Conservation (phyloP, 1,140 invertebrate species). For the Drosophila pachea region DNA sequence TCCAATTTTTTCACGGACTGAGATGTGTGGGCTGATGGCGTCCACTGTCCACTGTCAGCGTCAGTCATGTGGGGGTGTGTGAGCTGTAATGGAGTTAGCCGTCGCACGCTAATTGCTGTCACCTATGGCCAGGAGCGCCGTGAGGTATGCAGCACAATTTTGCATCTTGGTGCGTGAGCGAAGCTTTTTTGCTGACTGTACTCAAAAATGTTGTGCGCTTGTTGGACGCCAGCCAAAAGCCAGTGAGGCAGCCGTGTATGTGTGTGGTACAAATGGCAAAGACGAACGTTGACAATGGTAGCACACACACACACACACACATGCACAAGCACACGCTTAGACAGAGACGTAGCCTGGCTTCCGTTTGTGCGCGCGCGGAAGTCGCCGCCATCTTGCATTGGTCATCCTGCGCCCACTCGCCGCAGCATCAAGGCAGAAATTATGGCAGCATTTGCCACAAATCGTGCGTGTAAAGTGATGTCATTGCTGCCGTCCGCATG, state of each 20-base stretch:
- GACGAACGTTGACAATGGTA: conserved; percentile 66
- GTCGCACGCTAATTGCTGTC: conserved; percentile 52
- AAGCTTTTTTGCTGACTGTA: conserved; percentile 73
- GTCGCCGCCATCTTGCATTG: conserved; percentile 74
- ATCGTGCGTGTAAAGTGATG: conserved; percentile 77
- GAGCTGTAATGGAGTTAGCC: conserved; percentile 24
- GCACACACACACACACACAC: conserved; percentile 36
- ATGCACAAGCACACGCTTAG: neutral
- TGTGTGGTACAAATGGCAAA: conserved; percentile 52
- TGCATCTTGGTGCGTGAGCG: conserved; percentile 19
- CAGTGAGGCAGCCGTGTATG: conserved; percentile 17
- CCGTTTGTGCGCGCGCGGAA: conserved; percentile 69
- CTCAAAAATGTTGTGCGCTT: conserved; percentile 60
- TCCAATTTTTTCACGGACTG: neutral
- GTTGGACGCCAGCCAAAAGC: conserved; percentile 49
- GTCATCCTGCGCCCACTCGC: conserved; percentile 74
- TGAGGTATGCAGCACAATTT: conserved; percentile 37
- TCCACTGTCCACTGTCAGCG: conserved; percentile 4
- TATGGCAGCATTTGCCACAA: conserved; percentile 76
- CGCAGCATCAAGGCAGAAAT: conserved; percentile 57
- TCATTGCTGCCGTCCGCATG: conserved; percentile 64
- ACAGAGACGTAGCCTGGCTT: conserved; percentile 50
- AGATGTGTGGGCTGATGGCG: neutral
- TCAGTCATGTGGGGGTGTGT: conserved; percentile 7
- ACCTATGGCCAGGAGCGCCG: conserved; percentile 2